Evolutionary conservation across 2,888 invertebrate genomes (phyloP), one percentile per base, ranked within the genome.

Genomic region (Nesidiocoris tenuis): DNA sequence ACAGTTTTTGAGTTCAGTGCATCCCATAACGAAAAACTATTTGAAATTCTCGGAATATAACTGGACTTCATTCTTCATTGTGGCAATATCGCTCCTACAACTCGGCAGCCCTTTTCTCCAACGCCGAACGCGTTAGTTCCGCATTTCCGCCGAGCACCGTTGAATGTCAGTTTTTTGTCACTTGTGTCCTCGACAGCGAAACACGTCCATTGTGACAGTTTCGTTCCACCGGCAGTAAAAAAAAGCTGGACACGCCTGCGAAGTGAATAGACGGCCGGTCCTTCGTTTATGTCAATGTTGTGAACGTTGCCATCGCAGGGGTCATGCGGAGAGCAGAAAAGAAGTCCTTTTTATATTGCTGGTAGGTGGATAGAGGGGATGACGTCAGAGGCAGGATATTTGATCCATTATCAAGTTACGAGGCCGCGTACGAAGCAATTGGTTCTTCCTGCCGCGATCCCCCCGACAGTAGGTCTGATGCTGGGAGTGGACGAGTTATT

Each of bases 381-480:
- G 72, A 72, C 72, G 72, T 72, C 72, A 63, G 57, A 59, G 63
- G 61, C 72, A 72, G 72, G 72, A 72, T 72, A 72, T 72, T 72
- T 72, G 72, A 72, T 39, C 72, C 63, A 72, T 72, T 72, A 72
- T 72, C 72, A 72, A 63, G 72, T 72, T 72, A 72, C 72, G 72
- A 72, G 72, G 72, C 16, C 39, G 72, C 25, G 72, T 72, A 61
- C 61, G 39, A 72, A 54, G 72, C 72, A 72, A 72, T 72, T 72
- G 72, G 72, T 54, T 72, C 63, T 72, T 72, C 72, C 72, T 72
- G 72, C 23, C 72, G 21, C 70, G n/a, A n/a, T 17, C 65, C 65
- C 65, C 2, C 25, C 63, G 18, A 63, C n/a, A n/a, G n/a, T n/a
- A n/a, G n/a, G n/a, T n/a, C n/a, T n/a, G n/a, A n/a, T n/a, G n/a